Base-by-base conservation (phyloP, 2,113 vertebrate species). In the Raja brachyura region DNA sequence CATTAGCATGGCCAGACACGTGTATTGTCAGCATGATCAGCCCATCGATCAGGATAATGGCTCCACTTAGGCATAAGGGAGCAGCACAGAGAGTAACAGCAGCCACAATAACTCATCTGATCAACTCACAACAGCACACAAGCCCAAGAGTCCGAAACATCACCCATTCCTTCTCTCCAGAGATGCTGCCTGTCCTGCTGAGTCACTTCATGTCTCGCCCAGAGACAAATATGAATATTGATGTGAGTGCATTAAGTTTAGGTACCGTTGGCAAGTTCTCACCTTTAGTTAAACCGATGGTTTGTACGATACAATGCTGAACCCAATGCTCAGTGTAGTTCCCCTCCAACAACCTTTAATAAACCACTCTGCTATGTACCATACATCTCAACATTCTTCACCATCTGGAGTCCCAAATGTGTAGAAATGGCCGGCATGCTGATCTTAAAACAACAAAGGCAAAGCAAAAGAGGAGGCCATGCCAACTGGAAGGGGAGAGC, bases 341-440 rank as follows among this genome's bases (percentile, higher is more conserved):
- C 16, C 59, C 14, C 28, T 63, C 59, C 59, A 31, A 16, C 4
- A 66, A 31, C 28, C 13, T 88, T 63, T 31, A 66, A 88, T 93
- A 95, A 94, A 95, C 94, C 94, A 94, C 93, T 75, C 94, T 93
- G 94, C 93, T 93, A 94, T 77, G 28, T 63, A 86, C 94, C 94
- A 94, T 93, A 9, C 94, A 94, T 95, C 94, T 95, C 95, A 95
- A 93, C 28, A 90, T 92, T 73, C 90, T 93, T 66, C 48, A 81
- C 95, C 94, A 95, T 95, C 94, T 94, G 95, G 93, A 93, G 94
- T 78, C 88, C 90, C 94, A 95, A 94, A 94, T 96, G 94, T 95
- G 95, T 94, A 92, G 94, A 74, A 93, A 85, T 94, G 93, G 93
- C 94, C 94, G 93, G 70, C 88, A 94, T 95, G 94, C 93, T 66